Conservation (phyloP, 2,888 invertebrate genomes). For the Cantharis flavilabris region DNA sequence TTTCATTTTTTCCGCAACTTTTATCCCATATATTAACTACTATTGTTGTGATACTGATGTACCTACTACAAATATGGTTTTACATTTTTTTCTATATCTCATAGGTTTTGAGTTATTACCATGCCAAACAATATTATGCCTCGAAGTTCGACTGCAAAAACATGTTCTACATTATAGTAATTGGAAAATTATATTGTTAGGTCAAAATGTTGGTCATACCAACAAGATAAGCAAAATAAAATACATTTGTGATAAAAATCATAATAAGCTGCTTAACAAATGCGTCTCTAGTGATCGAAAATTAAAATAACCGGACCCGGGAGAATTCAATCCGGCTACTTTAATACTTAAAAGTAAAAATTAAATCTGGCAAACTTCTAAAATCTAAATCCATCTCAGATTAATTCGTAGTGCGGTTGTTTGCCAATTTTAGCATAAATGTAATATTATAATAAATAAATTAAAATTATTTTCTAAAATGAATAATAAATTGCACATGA, state of each 20-base stretch:
- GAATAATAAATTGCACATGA: no score
- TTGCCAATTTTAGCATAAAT: not conserved
- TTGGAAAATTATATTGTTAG: not conserved
- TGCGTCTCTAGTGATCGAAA: not conserved
- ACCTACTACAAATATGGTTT: not conserved
- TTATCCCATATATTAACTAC: not conserved
- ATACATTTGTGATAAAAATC: not conserved
- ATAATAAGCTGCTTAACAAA: not conserved
- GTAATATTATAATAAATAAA: not conserved
- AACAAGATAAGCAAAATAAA: not conserved
- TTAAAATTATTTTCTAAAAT: not conserved
- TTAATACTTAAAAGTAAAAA: not conserved
- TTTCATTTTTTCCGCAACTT: not conserved
- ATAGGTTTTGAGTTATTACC: not conserved
- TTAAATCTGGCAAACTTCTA: not conserved
- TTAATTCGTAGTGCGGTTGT: not conserved
- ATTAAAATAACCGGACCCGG: not conserved
- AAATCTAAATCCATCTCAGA: not conserved
- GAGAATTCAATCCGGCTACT: not conserved
- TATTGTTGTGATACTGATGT: not conserved
- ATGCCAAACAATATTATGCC: not conserved
- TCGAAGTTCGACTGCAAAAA: not conserved
- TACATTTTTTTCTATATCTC: not conserved
- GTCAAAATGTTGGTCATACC: not conserved
- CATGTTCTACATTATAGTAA: not conserved